Conservation (phyloP, 2,888 invertebrate genomes). For the Eupithecia inturbata region DNA sequence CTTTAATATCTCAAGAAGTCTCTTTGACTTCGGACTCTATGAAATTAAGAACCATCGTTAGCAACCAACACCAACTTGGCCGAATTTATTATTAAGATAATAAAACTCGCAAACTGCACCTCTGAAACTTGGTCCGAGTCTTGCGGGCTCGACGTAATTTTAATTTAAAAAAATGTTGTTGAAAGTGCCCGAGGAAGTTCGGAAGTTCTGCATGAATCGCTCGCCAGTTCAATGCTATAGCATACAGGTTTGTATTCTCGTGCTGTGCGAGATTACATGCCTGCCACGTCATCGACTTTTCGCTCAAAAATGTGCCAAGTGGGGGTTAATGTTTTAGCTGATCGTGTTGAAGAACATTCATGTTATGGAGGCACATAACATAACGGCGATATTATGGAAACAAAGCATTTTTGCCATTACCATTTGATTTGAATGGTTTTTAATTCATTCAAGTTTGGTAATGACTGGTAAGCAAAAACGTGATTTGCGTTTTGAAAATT, state of each 20-base stretch:
- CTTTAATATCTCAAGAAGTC: not conserved
- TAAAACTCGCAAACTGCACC: slow-evolving; percentile 60
- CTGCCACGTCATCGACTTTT: too few species aligned
- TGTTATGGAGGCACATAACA: too few species aligned
- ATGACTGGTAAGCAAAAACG: too few species aligned
- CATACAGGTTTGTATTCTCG: slow-evolving; percentile 10
- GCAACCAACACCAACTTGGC: slow-evolving; percentile 5
- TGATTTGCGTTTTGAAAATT: too few species aligned
- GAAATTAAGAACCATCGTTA: slow-evolving; percentile 1
- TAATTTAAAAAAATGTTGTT: slow-evolving; percentile 52
- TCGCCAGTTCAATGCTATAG: slow-evolving; percentile 22
- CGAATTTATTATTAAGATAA: slow-evolving; percentile 55
- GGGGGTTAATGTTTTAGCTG: too few species aligned
- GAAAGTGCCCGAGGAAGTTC: slow-evolving; percentile 41
- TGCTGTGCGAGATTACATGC: not conserved
- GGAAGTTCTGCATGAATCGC: slow-evolving; percentile 36
- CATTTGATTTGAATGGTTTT: too few species aligned
- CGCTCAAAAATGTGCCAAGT: too few species aligned
- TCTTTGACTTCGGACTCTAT: not conserved
- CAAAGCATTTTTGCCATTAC: too few species aligned
- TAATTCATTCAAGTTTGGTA: too few species aligned
- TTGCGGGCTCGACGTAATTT: slow-evolving; percentile 58
- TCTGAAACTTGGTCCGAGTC: slow-evolving; percentile 52
- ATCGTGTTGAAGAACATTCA: too few species aligned
- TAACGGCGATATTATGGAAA: too few species aligned